A percentile compares a stretch with the other conserved stretches of the same genome.
Evolutionary conservation across 2,113 vertebrate genomes (phyloP).

Genomic region (Rhipidura dahli): DNA sequence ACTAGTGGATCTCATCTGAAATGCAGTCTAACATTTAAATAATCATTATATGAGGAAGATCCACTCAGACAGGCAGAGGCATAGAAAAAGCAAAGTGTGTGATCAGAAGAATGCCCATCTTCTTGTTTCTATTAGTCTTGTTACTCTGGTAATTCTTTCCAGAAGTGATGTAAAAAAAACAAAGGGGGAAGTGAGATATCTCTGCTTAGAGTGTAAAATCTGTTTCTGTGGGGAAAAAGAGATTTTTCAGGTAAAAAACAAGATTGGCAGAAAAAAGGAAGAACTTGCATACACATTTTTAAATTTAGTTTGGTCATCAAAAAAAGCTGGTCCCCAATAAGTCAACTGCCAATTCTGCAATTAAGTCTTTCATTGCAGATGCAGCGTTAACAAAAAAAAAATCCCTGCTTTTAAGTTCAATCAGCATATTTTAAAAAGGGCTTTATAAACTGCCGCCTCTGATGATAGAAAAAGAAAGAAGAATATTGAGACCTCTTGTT

Average conservation of each 20-base stretch:
- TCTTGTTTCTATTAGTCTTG: neutral
- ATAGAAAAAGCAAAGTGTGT: rapidly evolving
- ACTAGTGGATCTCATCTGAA: neutral
- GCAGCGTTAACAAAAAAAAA: neutral
- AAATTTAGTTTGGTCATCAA: neutral
- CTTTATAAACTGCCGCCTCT: neutral
- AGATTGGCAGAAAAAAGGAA: neutral
- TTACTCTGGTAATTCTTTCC: neutral
- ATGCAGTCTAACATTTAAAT: neutral
- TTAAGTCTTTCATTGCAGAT: neutral
- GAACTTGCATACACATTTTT: neutral
- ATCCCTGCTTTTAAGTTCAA: neutral
- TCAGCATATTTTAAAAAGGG: neutral
- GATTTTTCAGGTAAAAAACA: neutral
- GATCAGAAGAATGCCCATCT: neutral
- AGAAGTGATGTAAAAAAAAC: neutral
- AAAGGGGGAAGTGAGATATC: neutral
- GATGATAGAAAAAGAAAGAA: neutral
- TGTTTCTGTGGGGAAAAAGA: neutral
- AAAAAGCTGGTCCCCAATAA: neutral
- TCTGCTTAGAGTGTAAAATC: neutral
- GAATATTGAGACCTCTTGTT: neutral
- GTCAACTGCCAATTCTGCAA: neutral
- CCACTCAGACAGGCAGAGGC: neutral
- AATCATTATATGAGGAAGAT: neutral